A percentile compares a stretch with the other conserved stretches of the same genome.
These are phyloP conservation scores for Ammodytes marinus DNA, from an alignment of 2,113 vertebrate genomes.

Conservation along the genomic window DNA sequence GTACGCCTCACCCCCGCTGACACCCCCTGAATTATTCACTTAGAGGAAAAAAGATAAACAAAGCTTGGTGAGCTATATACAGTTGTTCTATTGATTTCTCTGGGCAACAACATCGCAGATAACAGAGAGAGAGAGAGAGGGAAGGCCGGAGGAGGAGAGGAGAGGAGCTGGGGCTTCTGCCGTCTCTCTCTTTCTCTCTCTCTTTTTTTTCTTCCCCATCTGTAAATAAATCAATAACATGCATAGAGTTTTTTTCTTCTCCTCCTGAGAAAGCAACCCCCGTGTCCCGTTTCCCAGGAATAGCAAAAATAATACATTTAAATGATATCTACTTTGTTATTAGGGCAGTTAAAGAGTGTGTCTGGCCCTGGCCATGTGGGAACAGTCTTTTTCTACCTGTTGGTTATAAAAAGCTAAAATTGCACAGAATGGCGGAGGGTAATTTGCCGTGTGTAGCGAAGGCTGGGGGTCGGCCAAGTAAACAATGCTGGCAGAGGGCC, in stretches of 20 bases:
- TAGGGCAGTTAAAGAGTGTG: constrained; percentile 39
- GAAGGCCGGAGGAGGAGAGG: constrained; percentile 65
- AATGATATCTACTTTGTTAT: constrained; percentile 51
- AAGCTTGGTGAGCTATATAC: constrained; percentile 63
- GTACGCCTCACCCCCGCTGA: constrained; percentile 60
- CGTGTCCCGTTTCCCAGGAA: constrained; percentile 60
- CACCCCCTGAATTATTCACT: constrained; percentile 78
- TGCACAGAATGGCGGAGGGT: constrained; percentile 48
- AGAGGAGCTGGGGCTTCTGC: constrained; percentile 49
- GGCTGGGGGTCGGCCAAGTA: constrained; percentile 65
- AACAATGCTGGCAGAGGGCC: constrained; percentile 77
- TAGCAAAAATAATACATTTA: constrained; percentile 53
- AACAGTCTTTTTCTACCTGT: constrained; percentile 65
- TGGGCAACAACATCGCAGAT: constrained; percentile 78
- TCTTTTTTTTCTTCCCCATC: constrained; percentile 10
- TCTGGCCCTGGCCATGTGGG: constrained; percentile 49
- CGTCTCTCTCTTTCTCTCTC: constrained; percentile 36
- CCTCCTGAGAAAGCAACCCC: constrained; percentile 62
- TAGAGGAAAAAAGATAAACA: constrained; percentile 76
- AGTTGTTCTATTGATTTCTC: constrained; percentile 79
- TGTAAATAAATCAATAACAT: constrained; percentile 75
- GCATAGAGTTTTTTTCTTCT: constrained; percentile 41
- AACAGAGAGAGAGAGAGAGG: constrained; percentile 72
- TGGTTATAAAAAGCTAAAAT: constrained; percentile 52
- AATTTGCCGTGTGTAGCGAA: constrained; percentile 63